phyloP scores from a whole-genome alignment of 2,113 vertebrate species.

The Indicator indicator region DNA sequence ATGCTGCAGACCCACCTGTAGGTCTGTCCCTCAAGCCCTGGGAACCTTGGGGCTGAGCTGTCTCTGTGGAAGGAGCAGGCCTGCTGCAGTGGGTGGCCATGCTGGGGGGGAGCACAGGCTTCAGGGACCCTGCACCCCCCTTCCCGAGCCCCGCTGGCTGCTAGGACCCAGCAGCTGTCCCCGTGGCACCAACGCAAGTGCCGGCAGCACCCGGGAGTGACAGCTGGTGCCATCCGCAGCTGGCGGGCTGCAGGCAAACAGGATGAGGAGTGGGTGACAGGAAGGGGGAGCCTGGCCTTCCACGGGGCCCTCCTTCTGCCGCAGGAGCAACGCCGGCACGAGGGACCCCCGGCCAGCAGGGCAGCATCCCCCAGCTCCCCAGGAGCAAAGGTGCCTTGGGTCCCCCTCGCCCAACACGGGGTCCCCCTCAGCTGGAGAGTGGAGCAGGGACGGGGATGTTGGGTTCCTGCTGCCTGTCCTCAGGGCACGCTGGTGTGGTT shows the following conservation, averaged over 20 bases:
- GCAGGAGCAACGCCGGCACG: fast-evolving
- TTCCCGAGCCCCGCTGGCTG: neutral
- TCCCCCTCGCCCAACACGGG: neutral
- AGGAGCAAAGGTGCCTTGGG: conserved; percentile 23
- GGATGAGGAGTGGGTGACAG: conserved; percentile 12
- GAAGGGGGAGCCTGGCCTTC: neutral
- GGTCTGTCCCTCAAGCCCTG: neutral
- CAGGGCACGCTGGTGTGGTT: fast-evolving
- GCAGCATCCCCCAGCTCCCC: neutral
- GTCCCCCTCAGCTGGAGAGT: neutral
- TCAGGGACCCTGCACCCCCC: fast-evolving
- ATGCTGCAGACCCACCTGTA: neutral
- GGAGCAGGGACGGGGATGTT: neutral
- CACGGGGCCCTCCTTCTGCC: neutral
- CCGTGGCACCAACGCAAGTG: neutral
- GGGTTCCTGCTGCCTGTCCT: neutral
- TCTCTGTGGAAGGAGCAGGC: neutral
- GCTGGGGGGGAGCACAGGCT: neutral
- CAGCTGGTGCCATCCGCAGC: conserved; percentile 73
- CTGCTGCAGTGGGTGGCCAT: too few relatives aligned
- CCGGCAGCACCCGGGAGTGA: conserved; percentile 62
- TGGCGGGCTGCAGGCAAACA: conserved; percentile 23
- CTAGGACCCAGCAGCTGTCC: conserved; percentile 71
- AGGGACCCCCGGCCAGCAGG: neutral
- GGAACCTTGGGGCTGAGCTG: neutral